These are phyloP conservation scores for Cebus imitator DNA, from an alignment of 2,113 vertebrate genomes.

Conservation along the genomic window DNA sequence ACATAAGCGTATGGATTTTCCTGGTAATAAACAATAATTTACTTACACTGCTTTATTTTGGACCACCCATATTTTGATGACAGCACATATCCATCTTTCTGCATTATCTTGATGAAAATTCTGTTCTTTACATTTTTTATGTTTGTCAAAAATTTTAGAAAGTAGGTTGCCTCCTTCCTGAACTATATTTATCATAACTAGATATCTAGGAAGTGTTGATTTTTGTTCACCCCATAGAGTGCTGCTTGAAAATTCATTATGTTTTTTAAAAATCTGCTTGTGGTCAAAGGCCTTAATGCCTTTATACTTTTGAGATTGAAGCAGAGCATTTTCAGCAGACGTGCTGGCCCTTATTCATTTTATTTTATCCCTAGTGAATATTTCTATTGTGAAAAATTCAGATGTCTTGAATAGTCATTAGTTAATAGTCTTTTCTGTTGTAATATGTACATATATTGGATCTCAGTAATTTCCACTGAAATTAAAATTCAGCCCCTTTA, in stretches of 20 bases:
- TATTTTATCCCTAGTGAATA: conserved; percentile 12
- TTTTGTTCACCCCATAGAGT: conserved; percentile 4
- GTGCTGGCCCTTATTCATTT: conserved; percentile 6
- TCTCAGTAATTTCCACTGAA: neutral
- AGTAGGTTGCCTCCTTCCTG: neutral
- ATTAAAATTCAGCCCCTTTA: conserved; percentile 21
- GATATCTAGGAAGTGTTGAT: neutral
- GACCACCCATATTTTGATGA: neutral
- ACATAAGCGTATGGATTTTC: neutral
- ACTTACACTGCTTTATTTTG: neutral
- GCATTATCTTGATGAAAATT: neutral
- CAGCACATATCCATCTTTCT: neutral
- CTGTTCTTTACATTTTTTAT: neutral
- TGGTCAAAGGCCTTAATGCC: neutral
- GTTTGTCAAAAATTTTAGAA: neutral
- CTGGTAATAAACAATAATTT: neutral
- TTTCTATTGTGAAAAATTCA: conserved; percentile 55
- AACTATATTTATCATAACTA: neutral
- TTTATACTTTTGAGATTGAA: conserved; percentile 51
- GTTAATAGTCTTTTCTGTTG: neutral
- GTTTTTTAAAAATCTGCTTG: neutral
- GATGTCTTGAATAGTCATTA: conserved; percentile 15
- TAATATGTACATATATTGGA: neutral
- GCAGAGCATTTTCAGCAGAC: neutral
- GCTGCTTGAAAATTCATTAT: neutral